Percentiles rank a stretch among this genome's conserved stretches.
These are phyloP conservation scores for Antechinus flavipes DNA, from an alignment of 2,113 vertebrate species.

Conservation along the genomic window DNA sequence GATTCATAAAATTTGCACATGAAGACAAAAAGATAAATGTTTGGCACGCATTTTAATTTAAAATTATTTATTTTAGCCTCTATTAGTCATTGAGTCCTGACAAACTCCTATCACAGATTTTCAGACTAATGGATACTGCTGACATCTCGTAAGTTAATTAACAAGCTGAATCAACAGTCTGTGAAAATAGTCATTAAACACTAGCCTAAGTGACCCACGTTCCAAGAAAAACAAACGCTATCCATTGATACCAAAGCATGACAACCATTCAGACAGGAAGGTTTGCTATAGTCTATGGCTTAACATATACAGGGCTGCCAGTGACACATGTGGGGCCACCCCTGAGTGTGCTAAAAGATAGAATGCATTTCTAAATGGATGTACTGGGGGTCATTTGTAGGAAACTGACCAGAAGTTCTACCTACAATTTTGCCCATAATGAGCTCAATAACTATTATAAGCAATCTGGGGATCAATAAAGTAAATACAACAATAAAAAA, in stretches of 20 bases:
- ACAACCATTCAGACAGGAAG: constrained; percentile 23
- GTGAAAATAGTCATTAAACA: constrained; percentile 73
- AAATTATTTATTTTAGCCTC: constrained; percentile 39
- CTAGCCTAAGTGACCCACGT: constrained; percentile 69
- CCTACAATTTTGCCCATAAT: constrained; percentile 36
- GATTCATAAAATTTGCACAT: constrained; percentile 29
- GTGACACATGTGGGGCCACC: constrained; percentile 35
- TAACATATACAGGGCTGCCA: not conserved
- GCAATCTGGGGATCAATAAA: constrained; percentile 47
- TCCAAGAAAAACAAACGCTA: constrained; percentile 63
- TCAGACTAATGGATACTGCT: constrained; percentile 50
- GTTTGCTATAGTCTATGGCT: not conserved
- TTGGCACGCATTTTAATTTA: constrained; percentile 11
- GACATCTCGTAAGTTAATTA: constrained; percentile 70
- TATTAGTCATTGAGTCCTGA: constrained; percentile 35
- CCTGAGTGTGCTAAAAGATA: not conserved
- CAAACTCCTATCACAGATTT: constrained; percentile 33
- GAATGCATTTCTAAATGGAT: constrained; percentile 39
- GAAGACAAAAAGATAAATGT: constrained; percentile 32
- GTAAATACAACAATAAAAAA: constrained; percentile 49
- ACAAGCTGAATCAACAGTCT: constrained; percentile 68
- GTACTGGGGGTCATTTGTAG: constrained; percentile 41
- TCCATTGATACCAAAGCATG: constrained; percentile 8
- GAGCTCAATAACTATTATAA: constrained; percentile 55
- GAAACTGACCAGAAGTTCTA: constrained; percentile 46